Evolutionary conservation across 2,797 vertebrate species (phyloP), one percentile per base, ranked within the genome.

Genomic region (Melanotaenia nigrans): DNA sequence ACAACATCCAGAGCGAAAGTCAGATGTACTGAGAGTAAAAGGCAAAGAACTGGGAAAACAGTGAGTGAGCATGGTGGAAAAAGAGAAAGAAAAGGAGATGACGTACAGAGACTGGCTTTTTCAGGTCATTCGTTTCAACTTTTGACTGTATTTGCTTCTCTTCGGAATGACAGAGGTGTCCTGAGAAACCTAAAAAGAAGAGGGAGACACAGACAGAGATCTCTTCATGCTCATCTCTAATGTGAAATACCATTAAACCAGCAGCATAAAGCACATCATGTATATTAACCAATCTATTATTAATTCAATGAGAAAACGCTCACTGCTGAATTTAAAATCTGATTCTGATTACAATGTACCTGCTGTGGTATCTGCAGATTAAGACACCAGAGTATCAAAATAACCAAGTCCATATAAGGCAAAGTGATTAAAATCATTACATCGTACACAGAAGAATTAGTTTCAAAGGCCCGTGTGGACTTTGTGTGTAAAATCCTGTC

Each of bases 391-490:
- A 72, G 75, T 81, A 84, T 62, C 77, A 79, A 82, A 86, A 82
- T 73, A 75, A 90, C 85, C 78, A 80, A 78, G 80, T 87, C 82
- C 25, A 38, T 68, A 71, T 90, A 90, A 92, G 91, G 90, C 88
- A 73, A 84, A 58, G 85, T 83, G 84, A 86, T 77, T 53, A 40
- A 53, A 88, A 86, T 61, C 8, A 57, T 72, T 18, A 76, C 42
- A 59, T 72, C 16, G 40, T 71, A 84, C 77, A 73, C 80, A 72
- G 69, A 73, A 64, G 11, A 22, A 71, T 58, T 66, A 33, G 24
- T 68, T 72, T 71, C 40, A 18, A 49, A 87, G 71, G 73, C 63
- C 65, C 5, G n/a, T 33, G 24, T 40, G 60, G 67, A 84, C 68
- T 70, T 56, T 61, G 28, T 77, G 24, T 33, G 14, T 25, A 71